These are phyloP conservation scores for Apteryx owenii DNA, from an alignment of 2,113 vertebrate species.

Conservation along the genomic window DNA sequence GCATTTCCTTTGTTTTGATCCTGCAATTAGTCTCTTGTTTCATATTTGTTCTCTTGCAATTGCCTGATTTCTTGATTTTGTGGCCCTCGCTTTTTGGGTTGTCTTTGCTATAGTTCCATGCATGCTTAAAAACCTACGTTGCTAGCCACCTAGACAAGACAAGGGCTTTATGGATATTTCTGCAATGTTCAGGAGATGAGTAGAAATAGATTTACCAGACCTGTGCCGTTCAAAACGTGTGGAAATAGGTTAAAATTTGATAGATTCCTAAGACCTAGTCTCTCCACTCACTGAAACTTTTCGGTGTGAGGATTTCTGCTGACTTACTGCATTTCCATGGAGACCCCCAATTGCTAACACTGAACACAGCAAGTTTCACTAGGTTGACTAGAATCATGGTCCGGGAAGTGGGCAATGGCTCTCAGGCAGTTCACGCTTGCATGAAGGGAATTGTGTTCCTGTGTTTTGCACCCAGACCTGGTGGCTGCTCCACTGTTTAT, in stretches of 20 bases:
- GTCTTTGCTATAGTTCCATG: background rate
- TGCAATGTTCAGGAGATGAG: background rate
- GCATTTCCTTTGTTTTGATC: background rate
- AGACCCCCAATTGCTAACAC: background rate
- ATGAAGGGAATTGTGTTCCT: background rate
- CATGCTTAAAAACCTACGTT: background rate
- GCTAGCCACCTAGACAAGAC: background rate
- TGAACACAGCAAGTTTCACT: background rate
- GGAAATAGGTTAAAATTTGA: background rate
- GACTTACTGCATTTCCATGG: background rate
- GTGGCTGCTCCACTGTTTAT: background rate
- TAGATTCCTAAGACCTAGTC: background rate
- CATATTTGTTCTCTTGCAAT: background rate
- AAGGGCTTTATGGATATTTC: background rate
- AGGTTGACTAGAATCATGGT: rapidly evolving
- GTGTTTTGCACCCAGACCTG: background rate
- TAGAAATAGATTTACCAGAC: background rate
- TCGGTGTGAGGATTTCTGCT: background rate
- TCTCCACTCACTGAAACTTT: background rate
- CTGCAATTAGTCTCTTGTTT: background rate
- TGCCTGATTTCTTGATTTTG: background rate
- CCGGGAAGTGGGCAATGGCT: background rate
- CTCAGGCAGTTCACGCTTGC: rapidly evolving
- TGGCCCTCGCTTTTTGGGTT: background rate
- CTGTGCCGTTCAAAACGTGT: background rate